Evolutionary conservation across 1,140 invertebrate species (phyloP), one percentile per base, ranked within the genome.

Genomic region (Drosophila suzukii): DNA sequence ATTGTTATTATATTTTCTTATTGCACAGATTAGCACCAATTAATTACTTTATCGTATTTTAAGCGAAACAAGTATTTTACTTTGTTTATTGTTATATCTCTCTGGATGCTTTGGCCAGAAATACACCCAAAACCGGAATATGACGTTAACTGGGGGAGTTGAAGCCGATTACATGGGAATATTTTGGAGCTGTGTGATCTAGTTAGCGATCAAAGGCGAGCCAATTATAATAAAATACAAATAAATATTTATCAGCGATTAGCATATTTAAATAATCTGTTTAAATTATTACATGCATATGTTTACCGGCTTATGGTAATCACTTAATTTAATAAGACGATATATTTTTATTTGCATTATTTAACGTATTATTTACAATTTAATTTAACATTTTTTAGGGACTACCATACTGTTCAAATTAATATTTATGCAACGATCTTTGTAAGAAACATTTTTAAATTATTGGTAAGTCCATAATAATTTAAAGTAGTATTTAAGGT

Each of bases 31-130:
- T 84, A 75, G 51, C 74, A 59, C 58, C 59, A 63, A 75, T 82
- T 74, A 83, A 83, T 78, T 78, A 67, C 41, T 59, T 61, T 71
- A 62, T 70, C 51, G 43, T 76, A 71, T 77, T 71, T 71, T 44
- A 59, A 72, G 76, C 54, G 41, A 81, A 81, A 82, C 80, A 63
- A 79, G 81, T 79, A 78, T 82, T 70, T 78, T 17, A n/a, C 41
- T 12, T 56, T 38, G 24, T 41, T 75, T 62, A 15, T 56, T 50
- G 36, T 53, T 63, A 50, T 62, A 55, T 59, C 39, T 55, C 20
- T 34, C 20, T 4, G 20, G 49, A 49, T 57, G 30, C 32, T 68
- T 50, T 47, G 17, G 34, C 11, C 13, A 38, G 15, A 66, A 50
- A 17, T 71, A 41, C 24, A 56, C 17, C 20, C 3, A 13, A 36